Percentiles rank a stretch among this genome's conserved stretches.
phyloP scores from a whole-genome alignment of 2,113 vertebrate genomes.

The Chelonoidis abingdonii region DNA sequence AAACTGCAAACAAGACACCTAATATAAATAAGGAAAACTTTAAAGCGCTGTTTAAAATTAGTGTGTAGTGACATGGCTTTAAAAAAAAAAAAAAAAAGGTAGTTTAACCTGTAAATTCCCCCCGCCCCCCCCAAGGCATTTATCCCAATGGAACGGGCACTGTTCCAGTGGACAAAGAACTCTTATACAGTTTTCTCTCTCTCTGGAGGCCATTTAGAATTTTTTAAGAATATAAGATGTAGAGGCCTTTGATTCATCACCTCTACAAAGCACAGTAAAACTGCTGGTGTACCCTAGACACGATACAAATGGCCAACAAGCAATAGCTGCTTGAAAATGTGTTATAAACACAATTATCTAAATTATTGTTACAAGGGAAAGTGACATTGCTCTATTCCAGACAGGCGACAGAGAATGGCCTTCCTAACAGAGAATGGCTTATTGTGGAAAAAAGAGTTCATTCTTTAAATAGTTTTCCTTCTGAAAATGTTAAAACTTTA shows the following conservation, averaged over 20 bases:
- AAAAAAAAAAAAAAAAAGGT: neutral
- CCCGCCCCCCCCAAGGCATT: neutral
- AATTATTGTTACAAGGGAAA: neutral
- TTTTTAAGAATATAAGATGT: neutral
- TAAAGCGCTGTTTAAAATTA: neutral
- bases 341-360: neutral
- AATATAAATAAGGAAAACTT: neutral
- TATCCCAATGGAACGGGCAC: neutral
- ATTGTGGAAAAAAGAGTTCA: neutral
- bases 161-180: neutral
- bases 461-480: neutral
- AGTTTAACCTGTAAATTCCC: neutral
- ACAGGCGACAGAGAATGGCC: neutral
- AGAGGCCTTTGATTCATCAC: neutral
- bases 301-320: neutral
- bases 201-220: neutral
- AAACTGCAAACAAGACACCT: neutral
- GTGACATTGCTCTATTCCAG: neutral
- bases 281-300: neutral
- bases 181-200: neutral
- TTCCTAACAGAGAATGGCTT: neutral
- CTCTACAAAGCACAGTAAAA: neutral
- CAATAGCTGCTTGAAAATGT: neutral
- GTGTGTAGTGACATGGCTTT: neutral
- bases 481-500: neutral